phyloP scores from a whole-genome alignment of 2,797 vertebrate species.

The Gallinago nigripennis region DNA sequence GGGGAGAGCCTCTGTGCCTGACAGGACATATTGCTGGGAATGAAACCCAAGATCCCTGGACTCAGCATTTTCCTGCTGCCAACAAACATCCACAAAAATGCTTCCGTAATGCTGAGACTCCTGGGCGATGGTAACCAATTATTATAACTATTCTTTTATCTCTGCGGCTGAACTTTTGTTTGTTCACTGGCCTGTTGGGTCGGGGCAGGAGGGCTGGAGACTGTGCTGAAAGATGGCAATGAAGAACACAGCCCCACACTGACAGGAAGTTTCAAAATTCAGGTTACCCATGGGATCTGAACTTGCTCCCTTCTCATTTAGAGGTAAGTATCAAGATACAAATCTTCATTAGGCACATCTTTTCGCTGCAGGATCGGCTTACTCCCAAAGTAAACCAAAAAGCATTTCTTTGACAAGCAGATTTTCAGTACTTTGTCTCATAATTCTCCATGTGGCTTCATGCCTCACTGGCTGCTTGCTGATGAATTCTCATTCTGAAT shows the following conservation, averaged over 20 bases:
- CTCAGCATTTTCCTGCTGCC: slow-evolving; percentile 18
- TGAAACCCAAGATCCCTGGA: neutral
- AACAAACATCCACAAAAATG: slow-evolving; percentile 27
- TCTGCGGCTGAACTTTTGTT: neutral
- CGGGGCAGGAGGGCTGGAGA: neutral
- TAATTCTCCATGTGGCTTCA: neutral
- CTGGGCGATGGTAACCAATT: neutral
- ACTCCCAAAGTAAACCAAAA: slow-evolving; percentile 9
- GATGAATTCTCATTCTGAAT: neutral
- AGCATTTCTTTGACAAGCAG: neutral
- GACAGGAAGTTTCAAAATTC: slow-evolving; percentile 44
- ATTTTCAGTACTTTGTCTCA: neutral
- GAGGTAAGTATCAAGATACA: slow-evolving; percentile 18
- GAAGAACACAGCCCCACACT: fast-evolving
- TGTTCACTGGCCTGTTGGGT: neutral
- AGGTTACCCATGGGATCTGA: slow-evolving; percentile 31
- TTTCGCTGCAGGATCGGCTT: neutral
- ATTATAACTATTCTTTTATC: slow-evolving; percentile 26
- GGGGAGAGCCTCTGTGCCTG: neutral
- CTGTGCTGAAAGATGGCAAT: neutral
- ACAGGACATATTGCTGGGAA: neutral
- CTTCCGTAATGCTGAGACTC: neutral
- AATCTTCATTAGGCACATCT: slow-evolving; percentile 14
- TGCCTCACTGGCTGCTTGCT: neutral
- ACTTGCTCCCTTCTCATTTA: slow-evolving; percentile 25